Percentiles rank a stretch among this genome's conserved stretches.
phyloP scores from a whole-genome alignment of 2,888 invertebrate genomes.

The Eupithecia abbreviata region DNA sequence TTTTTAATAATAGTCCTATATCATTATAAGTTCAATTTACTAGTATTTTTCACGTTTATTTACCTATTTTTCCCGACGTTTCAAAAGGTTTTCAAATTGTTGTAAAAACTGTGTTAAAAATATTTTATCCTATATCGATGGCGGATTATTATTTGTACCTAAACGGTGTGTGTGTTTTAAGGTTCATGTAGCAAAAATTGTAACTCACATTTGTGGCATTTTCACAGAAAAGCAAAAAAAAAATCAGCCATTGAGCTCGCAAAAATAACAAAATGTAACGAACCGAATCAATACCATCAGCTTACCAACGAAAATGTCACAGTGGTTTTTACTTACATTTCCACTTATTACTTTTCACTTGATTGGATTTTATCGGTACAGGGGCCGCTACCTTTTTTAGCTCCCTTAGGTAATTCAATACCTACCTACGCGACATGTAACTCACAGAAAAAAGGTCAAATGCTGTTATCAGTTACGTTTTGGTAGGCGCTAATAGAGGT shows the following conservation, averaged over 20 bases:
- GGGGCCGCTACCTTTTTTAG: constrained; percentile 41
- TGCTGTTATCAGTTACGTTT: constrained; percentile 48
- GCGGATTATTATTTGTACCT: background rate
- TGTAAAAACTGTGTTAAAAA: no score
- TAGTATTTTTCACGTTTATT: no score
- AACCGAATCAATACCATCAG: constrained; percentile 29
- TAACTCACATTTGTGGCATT: background rate
- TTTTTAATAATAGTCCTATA: background rate
- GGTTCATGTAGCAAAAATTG: background rate
- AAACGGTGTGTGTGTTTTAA: background rate
- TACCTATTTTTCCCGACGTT: no score
- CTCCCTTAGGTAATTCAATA: constrained; percentile 47
- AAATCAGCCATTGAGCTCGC: constrained; percentile 17
- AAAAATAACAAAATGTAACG: constrained; percentile 29
- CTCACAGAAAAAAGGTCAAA: constrained; percentile 47
- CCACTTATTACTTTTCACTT: constrained; percentile 45
- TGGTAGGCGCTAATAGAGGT: constrained; percentile 45
- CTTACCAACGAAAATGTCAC: constrained; percentile 22
- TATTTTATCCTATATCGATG: no score
- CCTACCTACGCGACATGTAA: constrained; percentile 47
- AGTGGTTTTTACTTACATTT: constrained; percentile 37
- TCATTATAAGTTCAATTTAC: no score
- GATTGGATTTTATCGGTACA: constrained; percentile 45
- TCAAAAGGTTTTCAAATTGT: no score
- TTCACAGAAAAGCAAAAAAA: constrained; percentile 13